phyloP scores from a whole-genome alignment of 2,113 vertebrate genomes.

The Argyrosomus japonicus region DNA sequence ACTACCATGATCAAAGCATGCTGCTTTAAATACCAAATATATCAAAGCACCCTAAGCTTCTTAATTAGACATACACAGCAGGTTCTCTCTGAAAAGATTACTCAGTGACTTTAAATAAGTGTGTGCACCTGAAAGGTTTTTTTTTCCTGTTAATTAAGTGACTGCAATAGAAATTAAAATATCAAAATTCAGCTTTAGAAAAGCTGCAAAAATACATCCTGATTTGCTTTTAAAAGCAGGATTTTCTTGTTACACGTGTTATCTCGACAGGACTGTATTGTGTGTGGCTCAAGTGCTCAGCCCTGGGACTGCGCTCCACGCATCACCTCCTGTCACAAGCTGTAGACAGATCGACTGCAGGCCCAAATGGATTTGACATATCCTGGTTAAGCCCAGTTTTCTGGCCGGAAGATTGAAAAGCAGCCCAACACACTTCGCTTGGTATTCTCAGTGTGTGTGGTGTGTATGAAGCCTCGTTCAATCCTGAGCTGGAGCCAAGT shows the following conservation, averaged over 20 bases:
- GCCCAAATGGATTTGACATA: slow-evolving; percentile 40
- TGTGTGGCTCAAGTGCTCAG: background rate
- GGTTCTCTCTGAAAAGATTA: slow-evolving; percentile 14
- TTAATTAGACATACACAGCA: slow-evolving; percentile 14
- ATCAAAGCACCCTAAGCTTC: slow-evolving; percentile 27
- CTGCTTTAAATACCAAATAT: slow-evolving; percentile 27
- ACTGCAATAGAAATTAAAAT: background rate
- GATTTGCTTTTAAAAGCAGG: background rate
- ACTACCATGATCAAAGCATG: background rate
- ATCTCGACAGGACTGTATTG: background rate
- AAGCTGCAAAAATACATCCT: background rate
- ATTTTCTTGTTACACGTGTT: background rate
- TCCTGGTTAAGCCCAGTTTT: slow-evolving; percentile 26
- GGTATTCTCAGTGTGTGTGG: slow-evolving; percentile 1
- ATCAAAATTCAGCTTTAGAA: background rate
- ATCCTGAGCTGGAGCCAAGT: slow-evolving; percentile 33
- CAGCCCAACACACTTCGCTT: background rate
- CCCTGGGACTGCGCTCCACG: background rate
- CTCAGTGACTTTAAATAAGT: background rate
- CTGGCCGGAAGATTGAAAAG: background rate
- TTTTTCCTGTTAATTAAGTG: background rate
- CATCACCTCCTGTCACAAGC: slow-evolving; percentile 36
- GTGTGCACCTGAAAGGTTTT: background rate
- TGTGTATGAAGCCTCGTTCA: slow-evolving; percentile 20
- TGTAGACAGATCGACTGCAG: slow-evolving; percentile 12